These are phyloP conservation scores for Macropis europaea DNA, from an alignment of 2,888 invertebrate species.

Conservation along the genomic window DNA sequence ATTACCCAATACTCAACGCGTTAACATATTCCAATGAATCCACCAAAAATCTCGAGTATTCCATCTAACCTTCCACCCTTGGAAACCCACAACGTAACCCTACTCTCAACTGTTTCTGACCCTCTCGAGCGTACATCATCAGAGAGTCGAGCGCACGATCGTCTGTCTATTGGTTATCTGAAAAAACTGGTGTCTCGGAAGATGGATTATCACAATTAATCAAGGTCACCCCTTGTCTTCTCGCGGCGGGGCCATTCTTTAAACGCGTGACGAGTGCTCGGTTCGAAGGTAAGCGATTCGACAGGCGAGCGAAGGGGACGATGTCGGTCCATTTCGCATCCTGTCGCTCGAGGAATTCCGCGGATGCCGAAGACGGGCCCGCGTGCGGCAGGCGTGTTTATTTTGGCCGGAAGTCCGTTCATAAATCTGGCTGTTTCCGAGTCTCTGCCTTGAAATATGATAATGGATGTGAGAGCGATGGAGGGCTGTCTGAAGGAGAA, in stretches of 20 bases:
- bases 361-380: slow-evolving; percentile 55
- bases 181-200: too few relatives aligned
- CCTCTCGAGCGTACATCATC: too few relatives aligned
- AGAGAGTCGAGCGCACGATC: too few relatives aligned
- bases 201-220: slow-evolving; percentile 3
- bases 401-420: slow-evolving; percentile 75
- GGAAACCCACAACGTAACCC: too few relatives aligned
- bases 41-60: too few relatives aligned
- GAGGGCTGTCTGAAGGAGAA: slow-evolving; percentile 59
- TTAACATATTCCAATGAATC: too few relatives aligned
- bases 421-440: slow-evolving; percentile 78
- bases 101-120: too few relatives aligned
- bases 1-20: too few relatives aligned
- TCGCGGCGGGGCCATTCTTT: slow-evolving; percentile 2
- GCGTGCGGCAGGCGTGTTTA: slow-evolving; percentile 68
- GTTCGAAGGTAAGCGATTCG: slow-evolving; percentile 44
- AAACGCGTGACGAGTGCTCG: slow-evolving; percentile 34
- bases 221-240: neutral
- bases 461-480: slow-evolving; percentile 73
- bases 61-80: too few relatives aligned
- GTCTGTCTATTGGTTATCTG: neutral
- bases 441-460: slow-evolving; percentile 73
- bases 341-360: slow-evolving; percentile 69
- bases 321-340: slow-evolving; percentile 72
- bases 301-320: slow-evolving; percentile 29